phyloP scores from a whole-genome alignment of 1,140 invertebrate species.

The Pseudobourletiella spinata region DNA sequence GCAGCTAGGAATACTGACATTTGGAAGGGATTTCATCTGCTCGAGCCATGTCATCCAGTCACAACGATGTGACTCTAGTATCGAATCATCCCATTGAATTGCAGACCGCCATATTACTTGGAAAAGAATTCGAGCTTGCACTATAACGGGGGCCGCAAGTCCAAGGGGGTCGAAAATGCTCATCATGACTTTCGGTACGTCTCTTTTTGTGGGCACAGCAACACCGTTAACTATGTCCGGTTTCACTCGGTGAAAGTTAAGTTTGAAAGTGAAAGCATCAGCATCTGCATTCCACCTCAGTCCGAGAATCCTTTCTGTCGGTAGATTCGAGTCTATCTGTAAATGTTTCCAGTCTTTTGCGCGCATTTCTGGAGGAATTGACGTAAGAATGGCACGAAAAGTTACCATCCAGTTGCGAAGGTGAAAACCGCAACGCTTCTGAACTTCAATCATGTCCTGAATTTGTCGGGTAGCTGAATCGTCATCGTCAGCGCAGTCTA shows the following conservation, averaged over 20 bases:
- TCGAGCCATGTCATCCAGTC: constrained; percentile 19
- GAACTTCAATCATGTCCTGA: constrained; percentile 1
- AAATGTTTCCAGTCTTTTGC: constrained; percentile 22
- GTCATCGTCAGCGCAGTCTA: constrained; percentile 12
- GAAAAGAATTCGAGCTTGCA: constrained; percentile 20
- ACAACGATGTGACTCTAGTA: not conserved
- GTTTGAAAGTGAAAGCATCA: no score
- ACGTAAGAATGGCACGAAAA: not conserved
- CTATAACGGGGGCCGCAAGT: constrained; percentile 6
- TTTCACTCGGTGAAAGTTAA: not conserved
- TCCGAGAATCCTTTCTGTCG: constrained; percentile 8
- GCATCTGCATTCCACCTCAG: constrained; percentile 6
- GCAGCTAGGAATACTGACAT: constrained; percentile 9
- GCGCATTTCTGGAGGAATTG: constrained; percentile 32
- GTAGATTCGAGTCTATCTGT: constrained; percentile 8
- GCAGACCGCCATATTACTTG: constrained; percentile 23
- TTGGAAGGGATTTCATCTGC: not conserved
- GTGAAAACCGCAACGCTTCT: constrained; percentile 2
- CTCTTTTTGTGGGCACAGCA: constrained; percentile 15
- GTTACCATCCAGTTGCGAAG: constrained; percentile 12
- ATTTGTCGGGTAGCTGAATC: constrained; percentile 15
- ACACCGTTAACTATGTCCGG: not conserved
- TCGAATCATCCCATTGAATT: constrained; percentile 25
- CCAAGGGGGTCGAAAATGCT: constrained; percentile 23
- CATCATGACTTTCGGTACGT: constrained; percentile 2